Evolutionary conservation across 2,888 invertebrate species (phyloP), one percentile per base, ranked within the genome.

Genomic region (Orthonevra nobilis): DNA sequence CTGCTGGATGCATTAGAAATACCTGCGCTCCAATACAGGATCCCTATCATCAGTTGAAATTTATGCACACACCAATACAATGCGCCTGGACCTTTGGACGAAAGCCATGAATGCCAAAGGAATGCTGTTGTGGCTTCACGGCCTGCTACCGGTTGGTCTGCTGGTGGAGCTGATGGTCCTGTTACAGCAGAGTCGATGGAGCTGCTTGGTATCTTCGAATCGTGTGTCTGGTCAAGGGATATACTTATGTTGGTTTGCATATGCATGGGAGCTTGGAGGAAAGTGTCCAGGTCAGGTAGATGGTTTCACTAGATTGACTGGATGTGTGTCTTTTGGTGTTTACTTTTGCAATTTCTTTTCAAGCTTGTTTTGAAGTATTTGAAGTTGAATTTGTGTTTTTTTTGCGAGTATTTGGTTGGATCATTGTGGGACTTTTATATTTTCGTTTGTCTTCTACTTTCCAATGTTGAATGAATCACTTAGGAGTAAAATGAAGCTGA

Each of bases 61-160:
- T 68, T 75, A 68, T 68, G 61, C 61, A 75, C 61, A 68, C 68
- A 68, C 68, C 40, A 68, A 68, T 61, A 68, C 61, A 68, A 75
- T 61, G 48, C 38, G 10, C 38, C 54, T 40, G 19, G 58, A 40
- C 46, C 38, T 32, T 63, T n/a, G 20, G 56, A 5, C 23, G 3
- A 46, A 32, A 46, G 36, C 44, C 14, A 66, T 34, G 40, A 50
- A 60, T 50, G 60, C 54, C 44, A 38, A 15, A 42, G 61, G 68
- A 70, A 70, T 54, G 28, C 26, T 54, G 44, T 15, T 44, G 32
- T 50, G 12, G 7, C 10, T 34, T 12, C 2, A 26, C 26, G 3
- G 20, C 20, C n/a, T 20, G 26, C 28, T 44, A 14, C 28, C n/a
- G 34, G 9, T 30, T n/a, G 7, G 44, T 23, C 32, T 60, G 12